Conservation (phyloP, 2,113 vertebrate genomes). For the Rhinichthys klamathensis region DNA sequence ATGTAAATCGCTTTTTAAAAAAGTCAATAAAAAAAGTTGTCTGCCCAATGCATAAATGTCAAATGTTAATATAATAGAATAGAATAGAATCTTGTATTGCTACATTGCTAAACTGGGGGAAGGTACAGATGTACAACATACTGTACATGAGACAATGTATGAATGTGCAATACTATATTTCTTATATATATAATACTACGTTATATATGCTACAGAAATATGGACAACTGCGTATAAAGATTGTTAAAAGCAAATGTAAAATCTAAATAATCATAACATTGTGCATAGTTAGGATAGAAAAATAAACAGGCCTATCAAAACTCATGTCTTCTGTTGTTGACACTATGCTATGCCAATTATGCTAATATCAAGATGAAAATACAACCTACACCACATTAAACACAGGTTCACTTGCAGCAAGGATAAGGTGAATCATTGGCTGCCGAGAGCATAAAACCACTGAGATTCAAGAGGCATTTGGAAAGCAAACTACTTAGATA, state of each 20-base stretch:
- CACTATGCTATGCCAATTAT: not conserved
- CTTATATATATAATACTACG: not conserved
- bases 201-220: not conserved
- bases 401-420: not conserved
- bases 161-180: not conserved
- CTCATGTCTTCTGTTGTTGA: not conserved
- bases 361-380: not conserved
- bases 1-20: no score
- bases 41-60: not conserved
- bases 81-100: not conserved
- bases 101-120: not conserved
- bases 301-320: not conserved
- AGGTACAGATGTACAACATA: no score
- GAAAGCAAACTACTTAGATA: not conserved
- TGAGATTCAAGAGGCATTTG: not conserved
- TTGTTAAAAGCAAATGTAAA: not conserved
- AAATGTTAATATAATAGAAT: not conserved
- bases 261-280: not conserved
- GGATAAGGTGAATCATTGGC: not conserved
- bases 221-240: not conserved
- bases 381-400: not conserved
- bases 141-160: not conserved
- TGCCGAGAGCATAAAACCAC: not conserved
- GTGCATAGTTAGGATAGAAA: not conserved
- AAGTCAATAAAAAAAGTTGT: no score